Base-by-base conservation (phyloP, 2,113 vertebrate genomes). In the Oncorhynchus kisutch region DNA sequence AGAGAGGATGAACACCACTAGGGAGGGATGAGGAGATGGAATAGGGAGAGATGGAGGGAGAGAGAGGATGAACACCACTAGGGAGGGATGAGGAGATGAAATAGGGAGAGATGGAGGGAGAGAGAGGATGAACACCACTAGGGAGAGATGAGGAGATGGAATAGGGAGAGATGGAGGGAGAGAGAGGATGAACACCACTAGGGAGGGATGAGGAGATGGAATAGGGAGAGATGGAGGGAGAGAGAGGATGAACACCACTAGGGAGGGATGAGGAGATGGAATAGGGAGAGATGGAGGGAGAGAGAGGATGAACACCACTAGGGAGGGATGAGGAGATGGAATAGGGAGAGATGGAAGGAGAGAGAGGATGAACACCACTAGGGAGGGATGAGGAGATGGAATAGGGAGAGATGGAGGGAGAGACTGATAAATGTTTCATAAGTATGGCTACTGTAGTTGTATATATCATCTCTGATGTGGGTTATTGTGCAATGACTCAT, bases 351-450 rank as follows among this genome's bases (percentile, higher is more conserved):
- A n/a, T n/a, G n/a, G n/a, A n/a, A n/a, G n/a, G n/a, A 59, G 78
- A 76, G 75, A 76, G 80, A 1, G 60, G 18, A 48, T 70, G 1
- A 24, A 49, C 68, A 48, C 34, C 18, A 14, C 39, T 70, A n/a
- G 29, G 71, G 7, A 31, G 16, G n/a, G 27, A 62, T 18, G 20
- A 13, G 18, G 7, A n/a, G 48, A 1, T 5, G 54, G 24, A 68
- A 27, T 16, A 9, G 18, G 8, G 69, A 54, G 45, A 12, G 69
- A 27, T 48, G 69, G 72, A 66, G 12, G 31, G 31, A 78, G 78
- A 75, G 54, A 66, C 72, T 76, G 75, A 89, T 91, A 67, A 85
- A 88, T 89, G 85, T 87, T 91, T 87, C 78, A 89, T 85, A 80
- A 75, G 80, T 57, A 82, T 83, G 48, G 59, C 81, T 80, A 5